phyloP scores from a whole-genome alignment of 1,140 invertebrate species.

The Dendrolimus kikuchii region DNA sequence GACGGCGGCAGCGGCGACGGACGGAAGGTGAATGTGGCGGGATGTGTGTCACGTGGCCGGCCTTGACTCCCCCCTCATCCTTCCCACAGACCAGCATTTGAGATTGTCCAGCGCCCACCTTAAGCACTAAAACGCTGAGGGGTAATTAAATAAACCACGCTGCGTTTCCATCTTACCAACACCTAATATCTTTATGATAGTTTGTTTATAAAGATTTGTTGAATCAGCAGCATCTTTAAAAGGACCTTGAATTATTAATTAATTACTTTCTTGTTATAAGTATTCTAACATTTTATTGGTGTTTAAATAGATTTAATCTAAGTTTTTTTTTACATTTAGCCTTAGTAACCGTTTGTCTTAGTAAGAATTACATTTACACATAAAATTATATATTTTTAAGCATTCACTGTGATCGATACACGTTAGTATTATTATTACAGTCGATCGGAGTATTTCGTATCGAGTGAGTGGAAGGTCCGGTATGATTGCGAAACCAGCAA shows the following conservation, averaged over 20 bases:
- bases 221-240: too few species aligned
- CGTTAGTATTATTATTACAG: slow-evolving; percentile 45
- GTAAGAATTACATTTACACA: neutral
- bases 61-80: slow-evolving; percentile 58
- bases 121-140: neutral
- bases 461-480: slow-evolving; percentile 57
- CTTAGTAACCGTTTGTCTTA: too few species aligned
- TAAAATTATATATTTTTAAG: slow-evolving; percentile 3
- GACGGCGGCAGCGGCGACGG: slow-evolving; percentile 21
- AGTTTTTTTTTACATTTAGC: too few species aligned
- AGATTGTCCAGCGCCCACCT: slow-evolving; percentile 1
- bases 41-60: slow-evolving; percentile 51
- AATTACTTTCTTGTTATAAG: too few species aligned
- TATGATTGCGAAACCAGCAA: slow-evolving; percentile 42
- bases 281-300: too few species aligned
- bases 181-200: too few species aligned
- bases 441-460: slow-evolving; percentile 48
- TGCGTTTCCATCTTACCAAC: too few species aligned
- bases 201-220: neutral
- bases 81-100: slow-evolving; percentile 21
- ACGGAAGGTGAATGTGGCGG: slow-evolving; percentile 65
- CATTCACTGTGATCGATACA: slow-evolving; percentile 29
- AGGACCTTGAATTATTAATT: too few species aligned
- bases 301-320: too few species aligned
- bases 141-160: too few species aligned